Base-by-base conservation (phyloP, 1,140 invertebrate species). In the Bombus haemorrhoidalis region DNA sequence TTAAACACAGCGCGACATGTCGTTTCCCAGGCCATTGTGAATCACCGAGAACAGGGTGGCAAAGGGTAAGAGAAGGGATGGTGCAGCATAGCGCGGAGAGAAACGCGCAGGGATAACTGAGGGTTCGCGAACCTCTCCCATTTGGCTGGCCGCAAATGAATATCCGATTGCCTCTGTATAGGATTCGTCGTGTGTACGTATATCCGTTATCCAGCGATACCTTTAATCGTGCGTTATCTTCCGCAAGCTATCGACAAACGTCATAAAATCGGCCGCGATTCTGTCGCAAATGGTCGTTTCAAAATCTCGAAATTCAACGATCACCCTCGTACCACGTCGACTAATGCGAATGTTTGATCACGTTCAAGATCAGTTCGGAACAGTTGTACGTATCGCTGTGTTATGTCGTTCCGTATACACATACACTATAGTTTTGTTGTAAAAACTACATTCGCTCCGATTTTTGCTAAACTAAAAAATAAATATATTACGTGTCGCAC, bases 171-270 rank as follows among this genome's bases (percentile, higher is more conserved):
- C 83, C 71, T 12, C 78, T 59, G 75, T 75, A 64, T 87, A 43
- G 76, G 69, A 87, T 78, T 28, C 73, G 57, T 32, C 68, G 73
- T 66, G 79, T 83, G 66, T 75, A 83, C 69, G 73, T 79, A 71
- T 83, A 81, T 72, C 78, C 78, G 88, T 90, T 90, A 87, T 90
- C 78, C 85, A 18, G 37, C 75, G 78, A 76, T 85, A 81, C 88
- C 78, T 81, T 90, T 89, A 90, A 89, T 89, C 89, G 88, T 59
- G 78, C 88, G 89, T 85, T 89, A 87, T 89, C 86, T 89, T 80
- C 80, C 68, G 62, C 41, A 81, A 78, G 59, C 89, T 82, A 89
- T 89, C 88, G 83, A 83, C 79, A 85, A 79, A 87, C 72, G 88
- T 89, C 88, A 90, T 90, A 90, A 90, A 90, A 85, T 86, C 72